Percentiles rank a stretch among this genome's conserved stretches.
phyloP scores from a whole-genome alignment of 1,140 invertebrate species.

The Ceratina australensis region DNA sequence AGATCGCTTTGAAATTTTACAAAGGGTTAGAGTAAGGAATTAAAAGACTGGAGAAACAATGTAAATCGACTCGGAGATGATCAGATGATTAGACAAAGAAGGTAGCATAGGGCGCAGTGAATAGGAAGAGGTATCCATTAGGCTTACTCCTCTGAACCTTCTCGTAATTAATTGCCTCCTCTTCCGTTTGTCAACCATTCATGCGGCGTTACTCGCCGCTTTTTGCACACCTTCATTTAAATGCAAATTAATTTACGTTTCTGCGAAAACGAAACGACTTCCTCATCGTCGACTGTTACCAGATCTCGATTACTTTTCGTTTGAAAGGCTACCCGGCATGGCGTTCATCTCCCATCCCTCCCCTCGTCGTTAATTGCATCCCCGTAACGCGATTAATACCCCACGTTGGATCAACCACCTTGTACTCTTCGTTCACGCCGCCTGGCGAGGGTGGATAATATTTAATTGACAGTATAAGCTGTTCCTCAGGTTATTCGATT shows the following conservation, averaged over 20 bases:
- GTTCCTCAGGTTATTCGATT: background rate
- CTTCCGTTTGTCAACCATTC: constrained; percentile 47
- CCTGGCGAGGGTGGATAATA: background rate
- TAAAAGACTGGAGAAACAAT: background rate
- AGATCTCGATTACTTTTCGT: constrained; percentile 53
- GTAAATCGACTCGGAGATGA: background rate
- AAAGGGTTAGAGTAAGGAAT: no score
- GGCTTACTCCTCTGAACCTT: constrained; percentile 38
- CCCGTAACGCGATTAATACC: constrained; percentile 9
- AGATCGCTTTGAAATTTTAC: no score
- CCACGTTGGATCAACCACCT: no score
- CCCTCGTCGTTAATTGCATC: constrained; percentile 1
- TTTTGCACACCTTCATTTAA: constrained; percentile 56
- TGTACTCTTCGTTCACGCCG: background rate
- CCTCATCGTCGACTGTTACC: constrained; percentile 26
- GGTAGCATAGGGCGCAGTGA: constrained; percentile 1
- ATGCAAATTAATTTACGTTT: constrained; percentile 64
- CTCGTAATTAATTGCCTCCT: constrained; percentile 51
- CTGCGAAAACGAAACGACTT: constrained; percentile 41
- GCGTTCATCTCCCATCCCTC: background rate
- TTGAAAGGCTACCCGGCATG: background rate
- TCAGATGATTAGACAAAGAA: constrained; percentile 4
- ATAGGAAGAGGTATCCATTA: constrained; percentile 15
- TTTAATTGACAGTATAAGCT: constrained; percentile 8
- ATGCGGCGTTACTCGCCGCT: constrained; percentile 26